Evolutionary conservation across 2,113 vertebrate species (phyloP), one percentile per base, ranked within the genome.

Genomic region (Glaucomys volans): DNA sequence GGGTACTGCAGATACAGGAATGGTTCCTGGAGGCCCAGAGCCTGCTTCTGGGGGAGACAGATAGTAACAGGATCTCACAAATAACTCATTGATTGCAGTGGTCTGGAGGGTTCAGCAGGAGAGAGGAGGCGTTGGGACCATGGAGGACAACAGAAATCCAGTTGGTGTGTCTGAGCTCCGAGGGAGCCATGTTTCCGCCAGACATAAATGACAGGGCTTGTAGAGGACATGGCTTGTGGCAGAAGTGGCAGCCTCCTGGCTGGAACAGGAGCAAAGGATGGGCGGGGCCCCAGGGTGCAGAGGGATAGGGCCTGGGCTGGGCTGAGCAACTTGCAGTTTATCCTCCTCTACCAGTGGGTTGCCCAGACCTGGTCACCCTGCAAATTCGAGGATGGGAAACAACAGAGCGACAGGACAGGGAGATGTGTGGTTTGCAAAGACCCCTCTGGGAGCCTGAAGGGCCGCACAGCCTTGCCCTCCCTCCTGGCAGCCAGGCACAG

Each of bases 281-380:
- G 24, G 22, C 4, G 4, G 18, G 76, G 24, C 4, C 0, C 5
- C 2, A 24, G 17, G 5, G 37, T 2, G 0, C 5, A 0, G 11
- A n/a, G 74, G 18, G 32, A 11, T 32, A 47, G 76, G 42, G 54
- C 64, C 62, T 2, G 13, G 44, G 69, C 64, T 0, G 2, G 0
- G 52, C 42, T 0, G 50, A 57, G 74, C 40, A 35, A 11, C 4
- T 4, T 16, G 24, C 2, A 1, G 47, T 52, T 69, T 14, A 37
- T 12, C 57, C 44, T 74, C 13, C 13, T 18, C 50, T 69, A 22
- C 22, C 0, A 17, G 57, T n/a, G 91, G 35, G 92, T 0, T 24
- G 75, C 64, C n/a, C 10, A 57, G 30, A 64, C 22, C 30, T 6
- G 66, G 85, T 54, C 35, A 59, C 90, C 71, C 37, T 79, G 88